Evolutionary conservation across 2,797 vertebrate genomes (phyloP).

Genomic region (Smutsia gigantea): DNA sequence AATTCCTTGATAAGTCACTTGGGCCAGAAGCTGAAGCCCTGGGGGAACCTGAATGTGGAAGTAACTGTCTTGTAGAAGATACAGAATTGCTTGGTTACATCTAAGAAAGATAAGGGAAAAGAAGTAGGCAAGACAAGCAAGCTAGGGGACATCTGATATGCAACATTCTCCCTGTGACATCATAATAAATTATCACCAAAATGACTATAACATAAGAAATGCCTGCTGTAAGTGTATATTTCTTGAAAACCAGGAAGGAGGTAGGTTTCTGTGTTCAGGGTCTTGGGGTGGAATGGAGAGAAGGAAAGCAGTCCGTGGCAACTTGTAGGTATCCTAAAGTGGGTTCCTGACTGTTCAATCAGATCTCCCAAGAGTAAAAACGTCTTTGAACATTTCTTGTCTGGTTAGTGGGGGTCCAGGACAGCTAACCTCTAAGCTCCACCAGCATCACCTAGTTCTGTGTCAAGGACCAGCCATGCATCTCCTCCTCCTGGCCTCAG

Average conservation of each 20-base stretch:
- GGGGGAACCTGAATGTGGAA: not conserved
- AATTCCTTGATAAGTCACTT: not conserved
- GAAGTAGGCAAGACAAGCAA: not conserved
- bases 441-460: not conserved
- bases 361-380: not conserved
- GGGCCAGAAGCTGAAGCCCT: not conserved
- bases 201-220: not conserved
- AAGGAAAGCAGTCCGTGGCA: not conserved
- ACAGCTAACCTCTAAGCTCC: not conserved
- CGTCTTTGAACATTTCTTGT: not conserved
- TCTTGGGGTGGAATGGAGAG: not conserved
- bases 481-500: not conserved
- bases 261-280: not conserved
- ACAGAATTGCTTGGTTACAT: not conserved
- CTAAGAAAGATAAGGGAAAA: not conserved
- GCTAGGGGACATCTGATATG: not conserved
- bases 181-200: not conserved
- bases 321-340: not conserved
- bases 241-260: not conserved
- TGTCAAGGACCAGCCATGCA: not conserved
- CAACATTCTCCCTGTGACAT: not conserved
- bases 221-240: not conserved
- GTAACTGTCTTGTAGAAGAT: not conserved
- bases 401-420: not conserved
- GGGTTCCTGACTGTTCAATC: not conserved